Evolutionary conservation across 2,888 invertebrate genomes (phyloP).

Genomic region (Loripinus fragilis): DNA sequence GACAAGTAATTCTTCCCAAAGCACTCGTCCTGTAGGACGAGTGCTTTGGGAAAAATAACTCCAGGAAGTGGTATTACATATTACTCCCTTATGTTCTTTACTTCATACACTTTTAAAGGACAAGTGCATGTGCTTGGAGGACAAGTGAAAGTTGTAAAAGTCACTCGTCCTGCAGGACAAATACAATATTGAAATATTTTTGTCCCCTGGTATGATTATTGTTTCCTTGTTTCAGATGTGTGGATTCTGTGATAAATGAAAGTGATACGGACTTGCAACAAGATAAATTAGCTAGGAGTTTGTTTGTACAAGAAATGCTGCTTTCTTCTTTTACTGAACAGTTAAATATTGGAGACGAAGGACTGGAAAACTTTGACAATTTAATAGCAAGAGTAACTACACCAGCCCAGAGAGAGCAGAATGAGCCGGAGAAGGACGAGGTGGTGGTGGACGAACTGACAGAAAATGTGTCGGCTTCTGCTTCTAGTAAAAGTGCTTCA

Average conservation of each 20-base stretch:
- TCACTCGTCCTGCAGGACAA: too few relatives aligned
- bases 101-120: too few relatives aligned
- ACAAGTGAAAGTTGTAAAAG: too few relatives aligned
- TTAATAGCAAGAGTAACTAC: slow-evolving; percentile 48
- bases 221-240: slow-evolving; percentile 64
- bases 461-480: slow-evolving; percentile 34
- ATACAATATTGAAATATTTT: too few relatives aligned
- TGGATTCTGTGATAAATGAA: slow-evolving; percentile 69
- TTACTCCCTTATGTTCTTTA: too few relatives aligned
- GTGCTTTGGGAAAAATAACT: too few relatives aligned
- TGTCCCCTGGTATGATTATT: background rate
- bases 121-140: too few relatives aligned
- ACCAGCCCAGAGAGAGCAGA: slow-evolving; percentile 46
- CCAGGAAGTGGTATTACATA: too few relatives aligned
- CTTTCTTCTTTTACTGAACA: slow-evolving; percentile 86
- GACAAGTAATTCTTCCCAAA: too few relatives aligned
- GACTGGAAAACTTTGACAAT: slow-evolving; percentile 56
- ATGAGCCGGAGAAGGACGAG: slow-evolving; percentile 42
- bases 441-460: slow-evolving; percentile 39
- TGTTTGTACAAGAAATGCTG: slow-evolving; percentile 89
- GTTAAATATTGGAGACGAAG: slow-evolving; percentile 66
- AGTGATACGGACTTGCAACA: slow-evolving; percentile 64
- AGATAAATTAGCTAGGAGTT: slow-evolving; percentile 86
- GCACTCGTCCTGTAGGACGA: too few relatives aligned
- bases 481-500: slow-evolving; percentile 26